Evolutionary conservation across 2,888 invertebrate genomes (phyloP).

Genomic region (Alitta virens): DNA sequence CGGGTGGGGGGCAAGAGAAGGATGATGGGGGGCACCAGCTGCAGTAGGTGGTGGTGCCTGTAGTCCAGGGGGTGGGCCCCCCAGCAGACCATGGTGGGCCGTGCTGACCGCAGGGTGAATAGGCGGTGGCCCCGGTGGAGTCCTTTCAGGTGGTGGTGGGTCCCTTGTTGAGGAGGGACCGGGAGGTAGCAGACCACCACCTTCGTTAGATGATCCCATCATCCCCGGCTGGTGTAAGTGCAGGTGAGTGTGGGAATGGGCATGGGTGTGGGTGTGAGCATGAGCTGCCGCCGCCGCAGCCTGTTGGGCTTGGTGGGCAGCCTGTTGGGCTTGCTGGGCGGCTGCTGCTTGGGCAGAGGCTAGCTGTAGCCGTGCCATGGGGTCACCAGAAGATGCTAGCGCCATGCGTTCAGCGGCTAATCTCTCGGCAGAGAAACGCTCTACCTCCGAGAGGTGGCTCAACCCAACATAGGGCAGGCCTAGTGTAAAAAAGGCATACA

Average conservation of each 20-base stretch:
- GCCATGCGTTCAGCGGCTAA: conserved; percentile 59
- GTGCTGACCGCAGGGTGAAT: neutral
- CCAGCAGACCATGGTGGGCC: conserved; percentile 6
- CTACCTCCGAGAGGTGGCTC: conserved; percentile 25
- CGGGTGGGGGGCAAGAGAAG: no score
- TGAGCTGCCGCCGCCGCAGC: conserved; percentile 32
- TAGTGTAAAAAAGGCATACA: no score
- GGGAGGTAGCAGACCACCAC: neutral
- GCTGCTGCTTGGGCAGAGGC: conserved; percentile 50
- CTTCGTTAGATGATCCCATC: neutral
- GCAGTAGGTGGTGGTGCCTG: no score
- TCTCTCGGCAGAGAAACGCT: conserved; percentile 66
- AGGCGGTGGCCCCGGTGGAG: neutral
- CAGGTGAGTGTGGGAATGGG: conserved; percentile 85
- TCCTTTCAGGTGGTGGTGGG: neutral
- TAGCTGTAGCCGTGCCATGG: conserved; percentile 90
- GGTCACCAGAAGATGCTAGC: conserved; percentile 67
- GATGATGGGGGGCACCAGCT: no score
- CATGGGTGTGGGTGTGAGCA: conserved; percentile 85
- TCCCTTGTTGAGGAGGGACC: neutral
- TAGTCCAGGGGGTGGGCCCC: neutral
- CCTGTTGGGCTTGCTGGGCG: conserved; percentile 65
- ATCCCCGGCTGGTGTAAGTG: conserved; percentile 59
- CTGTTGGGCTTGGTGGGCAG: conserved; percentile 51
- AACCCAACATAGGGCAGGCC: no score